Evolutionary conservation across 2,888 invertebrate genomes (phyloP), one percentile per base, ranked within the genome.

Genomic region (Heterodera filipjevi): DNA sequence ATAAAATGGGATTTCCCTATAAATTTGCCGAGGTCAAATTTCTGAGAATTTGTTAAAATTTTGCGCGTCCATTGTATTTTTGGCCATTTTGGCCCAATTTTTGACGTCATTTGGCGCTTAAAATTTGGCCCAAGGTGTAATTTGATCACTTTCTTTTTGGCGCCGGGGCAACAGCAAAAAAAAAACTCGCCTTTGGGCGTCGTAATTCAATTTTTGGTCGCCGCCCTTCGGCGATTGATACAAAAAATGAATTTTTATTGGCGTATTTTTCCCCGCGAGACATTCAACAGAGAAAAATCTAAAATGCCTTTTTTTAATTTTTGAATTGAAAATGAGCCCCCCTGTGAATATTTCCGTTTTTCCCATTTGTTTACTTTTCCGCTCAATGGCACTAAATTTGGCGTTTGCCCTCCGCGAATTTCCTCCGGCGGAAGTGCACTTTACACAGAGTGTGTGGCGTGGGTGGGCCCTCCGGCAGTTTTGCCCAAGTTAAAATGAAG

Each of bases 351-450:
- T 10, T 27, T 27, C 59, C 27, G 12, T n/a, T 59, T 53, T 53
- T 22, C 6, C n/a, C n/a, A 39, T 39, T 39, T 27, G 10, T 59
- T 59, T 59, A 59, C 59, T 22, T 22, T 59, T 59, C 27, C 59
- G 59, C 59, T 59, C 59, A 27, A 27, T 59, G 59, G 59, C 49
- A 19, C 59, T 22, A 59, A 59, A 59, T 59, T 59, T 59, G 27
- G 59, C 59, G 27, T 59, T 19, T 59, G 53, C 59, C 27, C 27
- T 59, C 27, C 19, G 27, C 59, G 59, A 59, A 53, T 30, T 59
- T 59, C 59, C 59, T 27, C 59, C 59, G 59, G 59, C 59, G 59
- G 59, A 59, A 59, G 59, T 59, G 59, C 59, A 59, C 59, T 59
- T 59, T 49, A 49, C 14, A 49, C 49, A n/a, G 27, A 59, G 59